Evolutionary conservation across 2,888 invertebrate genomes (phyloP).

Genomic region (Phyto melanocephala): DNA sequence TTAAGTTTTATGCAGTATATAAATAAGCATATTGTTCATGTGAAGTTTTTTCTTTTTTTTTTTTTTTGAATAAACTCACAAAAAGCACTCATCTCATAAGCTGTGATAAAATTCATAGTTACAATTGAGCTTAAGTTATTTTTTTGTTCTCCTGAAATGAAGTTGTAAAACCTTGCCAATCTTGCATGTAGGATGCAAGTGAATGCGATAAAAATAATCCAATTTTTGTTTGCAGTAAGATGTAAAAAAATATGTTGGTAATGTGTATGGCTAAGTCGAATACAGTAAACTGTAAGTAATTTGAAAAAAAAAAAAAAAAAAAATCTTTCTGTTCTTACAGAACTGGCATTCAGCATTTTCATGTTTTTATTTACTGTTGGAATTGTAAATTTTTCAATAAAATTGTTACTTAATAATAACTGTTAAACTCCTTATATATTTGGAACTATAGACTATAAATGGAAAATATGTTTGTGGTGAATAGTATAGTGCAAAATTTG

Average conservation of each 20-base stretch:
- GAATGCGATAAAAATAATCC: conserved; percentile 44
- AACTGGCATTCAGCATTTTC: too few relatives aligned
- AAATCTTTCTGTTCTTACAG: too few relatives aligned
- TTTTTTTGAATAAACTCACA: background rate
- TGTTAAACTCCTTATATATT: too few relatives aligned
- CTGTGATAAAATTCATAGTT: conserved; percentile 18
- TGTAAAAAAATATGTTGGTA: background rate
- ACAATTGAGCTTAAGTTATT: conserved; percentile 27
- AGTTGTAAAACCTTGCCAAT: conserved; percentile 35
- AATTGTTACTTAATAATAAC: too few relatives aligned
- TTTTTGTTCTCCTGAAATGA: conserved; percentile 27
- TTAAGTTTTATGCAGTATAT: background rate
- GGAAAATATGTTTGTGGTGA: too few relatives aligned
- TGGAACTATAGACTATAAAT: background rate
- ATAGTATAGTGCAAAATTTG: too few relatives aligned
- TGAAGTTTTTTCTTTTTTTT: conserved; percentile 1
- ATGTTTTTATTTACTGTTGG: too few relatives aligned
- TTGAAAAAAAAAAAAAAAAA: too few relatives aligned
- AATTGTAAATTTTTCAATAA: too few relatives aligned
- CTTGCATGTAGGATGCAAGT: conserved; percentile 3
- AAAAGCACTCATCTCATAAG: background rate
- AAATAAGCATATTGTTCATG: background rate
- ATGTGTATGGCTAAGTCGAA: background rate
- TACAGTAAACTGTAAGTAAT: background rate
- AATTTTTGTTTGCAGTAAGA: background rate